phyloP scores from a whole-genome alignment of 2,888 invertebrate genomes.

The Drosophila algonquin region DNA sequence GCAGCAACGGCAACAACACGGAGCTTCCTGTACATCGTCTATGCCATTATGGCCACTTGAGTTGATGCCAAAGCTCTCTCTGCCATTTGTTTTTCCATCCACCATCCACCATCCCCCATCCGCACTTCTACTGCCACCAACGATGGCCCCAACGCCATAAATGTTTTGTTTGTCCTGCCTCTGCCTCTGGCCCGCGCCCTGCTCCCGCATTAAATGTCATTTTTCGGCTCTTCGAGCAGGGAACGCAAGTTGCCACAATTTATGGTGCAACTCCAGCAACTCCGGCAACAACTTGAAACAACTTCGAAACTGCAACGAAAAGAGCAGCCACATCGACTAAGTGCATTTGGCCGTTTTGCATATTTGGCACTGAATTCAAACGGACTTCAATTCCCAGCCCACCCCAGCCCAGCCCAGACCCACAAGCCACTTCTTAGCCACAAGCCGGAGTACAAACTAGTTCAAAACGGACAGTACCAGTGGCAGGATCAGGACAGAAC shows the following conservation, averaged over 20 bases:
- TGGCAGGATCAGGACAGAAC: no score
- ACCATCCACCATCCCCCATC: no score
- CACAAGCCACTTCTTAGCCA: background rate
- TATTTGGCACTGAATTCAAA: constrained; percentile 55
- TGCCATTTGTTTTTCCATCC: constrained; percentile 57
- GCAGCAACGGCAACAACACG: constrained; percentile 46
- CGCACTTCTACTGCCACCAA: no score
- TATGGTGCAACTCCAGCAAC: constrained; percentile 28
- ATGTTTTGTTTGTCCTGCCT: constrained; percentile 54
- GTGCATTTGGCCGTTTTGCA: constrained; percentile 64
- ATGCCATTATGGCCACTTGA: constrained; percentile 77
- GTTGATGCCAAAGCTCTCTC: constrained; percentile 65
- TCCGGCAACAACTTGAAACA: constrained; percentile 20
- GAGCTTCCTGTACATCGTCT: constrained; percentile 71
- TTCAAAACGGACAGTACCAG: background rate
- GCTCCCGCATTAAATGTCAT: constrained; percentile 31
- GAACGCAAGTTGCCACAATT: constrained; percentile 55
- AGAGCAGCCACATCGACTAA: constrained; percentile 46
- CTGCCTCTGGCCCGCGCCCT: background rate
- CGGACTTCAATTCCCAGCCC: background rate
- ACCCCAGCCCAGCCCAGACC: background rate
- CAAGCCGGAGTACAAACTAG: background rate
- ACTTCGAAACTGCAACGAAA: background rate
- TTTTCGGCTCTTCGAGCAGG: constrained; percentile 48
- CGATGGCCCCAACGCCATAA: constrained; percentile 42